Percentiles rank a stretch among this genome's conserved stretches.
Conservation (phyloP, 2,113 vertebrate species). For the Rhombomys opimus region DNA sequence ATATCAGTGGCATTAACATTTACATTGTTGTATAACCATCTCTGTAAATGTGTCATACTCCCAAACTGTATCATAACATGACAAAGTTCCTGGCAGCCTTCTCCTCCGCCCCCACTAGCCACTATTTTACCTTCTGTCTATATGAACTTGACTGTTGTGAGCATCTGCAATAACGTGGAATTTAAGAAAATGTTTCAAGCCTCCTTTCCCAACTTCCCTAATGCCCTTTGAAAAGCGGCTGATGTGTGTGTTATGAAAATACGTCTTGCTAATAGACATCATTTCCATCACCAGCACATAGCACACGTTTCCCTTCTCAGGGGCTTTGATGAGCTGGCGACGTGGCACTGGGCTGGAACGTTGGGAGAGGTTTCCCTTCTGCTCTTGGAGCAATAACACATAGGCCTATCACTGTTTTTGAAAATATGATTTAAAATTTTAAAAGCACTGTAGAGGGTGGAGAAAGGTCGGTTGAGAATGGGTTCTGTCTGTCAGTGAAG, state of each 20-base stretch:
- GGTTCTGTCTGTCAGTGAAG: conserved; percentile 74
- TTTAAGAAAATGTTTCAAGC: background rate
- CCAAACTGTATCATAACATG: background rate
- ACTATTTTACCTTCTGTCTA: background rate
- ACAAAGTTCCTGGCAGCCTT: background rate
- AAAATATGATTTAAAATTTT: conserved; percentile 78
- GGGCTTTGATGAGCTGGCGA: conserved; percentile 33
- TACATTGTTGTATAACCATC: background rate
- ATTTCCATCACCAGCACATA: background rate
- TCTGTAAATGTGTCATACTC: background rate
- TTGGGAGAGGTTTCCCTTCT: background rate
- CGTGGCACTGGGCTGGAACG: background rate
- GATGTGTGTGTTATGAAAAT: conserved; percentile 35
- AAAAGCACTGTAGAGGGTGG: conserved; percentile 65
- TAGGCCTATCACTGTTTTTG: conserved; percentile 56
- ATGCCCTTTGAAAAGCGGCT: conserved; percentile 19
- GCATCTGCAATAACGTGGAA: background rate
- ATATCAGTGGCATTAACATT: background rate
- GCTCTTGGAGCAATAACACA: conserved; percentile 43
- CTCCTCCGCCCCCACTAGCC: background rate
- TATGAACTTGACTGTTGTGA: background rate
- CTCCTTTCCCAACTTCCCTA: background rate
- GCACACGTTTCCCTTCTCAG: background rate
- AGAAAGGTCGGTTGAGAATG: conserved; percentile 63
- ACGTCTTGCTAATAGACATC: conserved; percentile 18